These are phyloP conservation scores for Eucidaris tribuloides DNA, from an alignment of 35 echinoderm and acorn worm genomes.

Conservation along the genomic window DNA sequence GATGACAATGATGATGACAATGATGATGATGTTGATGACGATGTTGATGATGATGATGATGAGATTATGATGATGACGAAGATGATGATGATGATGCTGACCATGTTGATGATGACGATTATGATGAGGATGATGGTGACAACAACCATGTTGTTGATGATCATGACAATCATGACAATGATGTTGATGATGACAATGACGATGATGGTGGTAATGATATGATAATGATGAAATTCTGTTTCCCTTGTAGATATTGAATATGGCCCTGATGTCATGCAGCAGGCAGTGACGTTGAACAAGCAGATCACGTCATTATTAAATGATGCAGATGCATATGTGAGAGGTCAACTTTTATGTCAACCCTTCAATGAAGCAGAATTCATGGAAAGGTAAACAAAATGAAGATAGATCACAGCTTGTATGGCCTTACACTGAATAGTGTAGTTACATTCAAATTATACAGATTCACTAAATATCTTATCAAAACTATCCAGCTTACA, in stretches of 20 bases:
- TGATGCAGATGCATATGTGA: constrained; percentile 82
- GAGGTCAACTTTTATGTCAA: constrained; percentile 68
- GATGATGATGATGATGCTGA: background rate
- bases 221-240: background rate
- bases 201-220: background rate
- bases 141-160: too few relatives aligned
- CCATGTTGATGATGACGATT: too few relatives aligned
- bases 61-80: background rate
- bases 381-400: constrained; percentile 63
- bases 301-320: constrained; percentile 81
- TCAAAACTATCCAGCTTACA: too few relatives aligned
- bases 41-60: too few relatives aligned
- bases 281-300: constrained; percentile 59
- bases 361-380: constrained; percentile 56
- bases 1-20: too few relatives aligned
- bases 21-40: too few relatives aligned
- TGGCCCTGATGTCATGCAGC: constrained; percentile 63
- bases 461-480: too few relatives aligned
- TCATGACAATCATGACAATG: too few relatives aligned
- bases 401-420: too few relatives aligned
- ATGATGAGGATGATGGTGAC: too few relatives aligned
- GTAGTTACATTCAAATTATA: too few relatives aligned
- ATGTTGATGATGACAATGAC: background rate
- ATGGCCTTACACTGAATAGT: too few relatives aligned
- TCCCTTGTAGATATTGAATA: constrained; percentile 84